Base-by-base conservation (phyloP, 2,797 vertebrate genomes). In the Crenichthys baileyi region DNA sequence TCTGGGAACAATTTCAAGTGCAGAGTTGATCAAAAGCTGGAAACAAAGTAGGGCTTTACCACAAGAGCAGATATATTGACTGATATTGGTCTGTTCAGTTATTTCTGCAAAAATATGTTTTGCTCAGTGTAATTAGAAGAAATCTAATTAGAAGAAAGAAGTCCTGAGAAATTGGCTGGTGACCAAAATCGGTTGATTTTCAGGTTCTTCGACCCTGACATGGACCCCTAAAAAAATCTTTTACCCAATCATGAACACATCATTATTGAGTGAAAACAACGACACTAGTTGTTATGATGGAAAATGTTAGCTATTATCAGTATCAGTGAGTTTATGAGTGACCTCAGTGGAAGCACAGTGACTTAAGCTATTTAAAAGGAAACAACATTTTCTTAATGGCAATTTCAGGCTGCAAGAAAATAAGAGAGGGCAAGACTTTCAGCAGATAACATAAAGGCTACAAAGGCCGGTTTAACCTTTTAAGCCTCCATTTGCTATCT, bases 71-170 rank as follows among this genome's bases (percentile, higher is more conserved):
- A 46, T 46, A 41, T 48, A n/a, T 26, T 26, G 41, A 20, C 26
- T 16, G 55, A 53, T 72, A n/a, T 29, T 24, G 31, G 26, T 76
- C 9, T 9, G 70, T 84, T 83, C 41, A 77, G 20, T 63, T 67
- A 41, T 48, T 85, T 79, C 68, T 56, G 41, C 79, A 72, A 55
- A 79, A 81, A 72, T 29, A 26, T 58, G 85, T 75, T 73, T 15
- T 1, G 22, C 39, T 70, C 11, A 9, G 72, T 56, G 18, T 15
- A 2, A 31, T 13, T 31, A 70, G 15, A 70, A 44, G 36, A 36
- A 36, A 36, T 36, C 36, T 36, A 36, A 36, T 36, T 36, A 36
- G 36, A 36, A 36, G 36, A 36, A 36, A 36, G 31, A 44, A n/a
- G 5, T 26, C 22, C 22, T 13, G 36, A 68, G 24, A 68, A 70